Evolutionary conservation across 2,888 invertebrate genomes (phyloP), one percentile per base, ranked within the genome.

Genomic region (Ellobium chinense): DNA sequence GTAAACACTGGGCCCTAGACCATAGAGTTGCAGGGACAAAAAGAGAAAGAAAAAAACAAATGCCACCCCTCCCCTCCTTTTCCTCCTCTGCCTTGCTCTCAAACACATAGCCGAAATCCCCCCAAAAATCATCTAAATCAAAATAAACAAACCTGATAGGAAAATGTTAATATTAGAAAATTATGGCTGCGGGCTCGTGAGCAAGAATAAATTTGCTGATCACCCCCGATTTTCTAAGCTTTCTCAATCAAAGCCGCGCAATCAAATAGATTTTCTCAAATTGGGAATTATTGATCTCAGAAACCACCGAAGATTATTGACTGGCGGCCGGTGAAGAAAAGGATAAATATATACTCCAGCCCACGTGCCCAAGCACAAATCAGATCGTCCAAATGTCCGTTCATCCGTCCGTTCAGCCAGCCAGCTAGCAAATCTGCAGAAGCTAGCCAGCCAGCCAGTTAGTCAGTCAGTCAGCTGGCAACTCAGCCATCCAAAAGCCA

Each of bases 121-220:
- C n/a, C n/a, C n/a, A n/a, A n/a, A n/a, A n/a, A n/a, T n/a, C 46
- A 18, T 46, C 46, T 46, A 46, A 46, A 46, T 12, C 46, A 46
- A 46, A 46, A 58, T 58, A 58, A 58, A 58, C 24, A 58, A 58
- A 58, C 58, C 14, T 24, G 18, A 70, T 7, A 46, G 46, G 2
- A 58, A 58, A 56, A 70, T 31, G 56, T 56, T 58, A 12, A 70
- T 70, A 58, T n/a, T n/a, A 24, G 56, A 58, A 70, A 70, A 56
- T 54, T 24, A 56, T 58, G 46, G 56, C 70, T 7, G 31, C 34
- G 34, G 36, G 36, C 34, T 24, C 1, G 27, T 1, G 14, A 34
- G 9, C 12, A 36, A 58, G 34, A 70, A 56, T 56, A 56, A 34
- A 70, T 58, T 54, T 54, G 56, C 1, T 70, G 70, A 70, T 58